A percentile compares a stretch with the other conserved stretches of the same genome.
phyloP scores from a whole-genome alignment of 2,797 vertebrate species.

The Pseudomugil gertrudae region DNA sequence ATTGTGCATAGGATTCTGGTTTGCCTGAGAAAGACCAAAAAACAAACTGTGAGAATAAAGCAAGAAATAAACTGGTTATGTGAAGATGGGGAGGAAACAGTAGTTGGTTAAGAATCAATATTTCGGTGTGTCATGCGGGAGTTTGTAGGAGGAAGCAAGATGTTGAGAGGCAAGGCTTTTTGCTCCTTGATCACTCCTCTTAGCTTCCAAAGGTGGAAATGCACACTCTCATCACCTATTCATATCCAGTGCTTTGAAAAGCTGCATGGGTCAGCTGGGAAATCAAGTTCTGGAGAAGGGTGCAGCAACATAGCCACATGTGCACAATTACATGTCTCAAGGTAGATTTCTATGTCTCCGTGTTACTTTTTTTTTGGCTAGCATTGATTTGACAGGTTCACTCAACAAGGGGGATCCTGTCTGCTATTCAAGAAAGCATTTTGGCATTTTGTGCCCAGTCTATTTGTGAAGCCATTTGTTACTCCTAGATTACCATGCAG shows the following conservation, averaged over 20 bases:
- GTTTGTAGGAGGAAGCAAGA: slow-evolving; percentile 6
- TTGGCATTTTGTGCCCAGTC: not conserved
- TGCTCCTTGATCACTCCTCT: slow-evolving; percentile 69
- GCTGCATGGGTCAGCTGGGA: slow-evolving; percentile 59
- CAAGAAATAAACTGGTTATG: slow-evolving; percentile 6
- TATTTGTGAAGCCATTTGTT: slow-evolving; percentile 17
- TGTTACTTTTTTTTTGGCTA: slow-evolving; percentile 30
- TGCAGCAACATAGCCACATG: slow-evolving; percentile 30
- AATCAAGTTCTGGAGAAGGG: slow-evolving; percentile 52
- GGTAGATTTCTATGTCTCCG: slow-evolving; percentile 17
- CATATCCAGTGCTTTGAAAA: slow-evolving; percentile 38
- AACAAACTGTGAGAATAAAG: slow-evolving; percentile 10
- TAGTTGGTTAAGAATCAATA: slow-evolving; percentile 59
- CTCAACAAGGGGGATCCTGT: slow-evolving; percentile 11
- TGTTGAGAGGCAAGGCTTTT: slow-evolving; percentile 29
- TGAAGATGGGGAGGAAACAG: slow-evolving; percentile 15
- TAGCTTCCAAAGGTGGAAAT: slow-evolving; percentile 52
- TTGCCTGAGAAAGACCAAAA: slow-evolving; percentile 80
- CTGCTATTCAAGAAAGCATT: slow-evolving; percentile 24
- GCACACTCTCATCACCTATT: slow-evolving; percentile 16
- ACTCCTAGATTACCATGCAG: not conserved
- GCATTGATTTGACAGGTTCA: slow-evolving; percentile 33
- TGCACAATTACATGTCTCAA: slow-evolving; percentile 36
- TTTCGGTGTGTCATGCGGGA: slow-evolving; percentile 26
- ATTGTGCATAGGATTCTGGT: slow-evolving; percentile 88